These are phyloP conservation scores for Axis porcinus DNA, from an alignment of 2,113 vertebrate species.

Conservation along the genomic window DNA sequence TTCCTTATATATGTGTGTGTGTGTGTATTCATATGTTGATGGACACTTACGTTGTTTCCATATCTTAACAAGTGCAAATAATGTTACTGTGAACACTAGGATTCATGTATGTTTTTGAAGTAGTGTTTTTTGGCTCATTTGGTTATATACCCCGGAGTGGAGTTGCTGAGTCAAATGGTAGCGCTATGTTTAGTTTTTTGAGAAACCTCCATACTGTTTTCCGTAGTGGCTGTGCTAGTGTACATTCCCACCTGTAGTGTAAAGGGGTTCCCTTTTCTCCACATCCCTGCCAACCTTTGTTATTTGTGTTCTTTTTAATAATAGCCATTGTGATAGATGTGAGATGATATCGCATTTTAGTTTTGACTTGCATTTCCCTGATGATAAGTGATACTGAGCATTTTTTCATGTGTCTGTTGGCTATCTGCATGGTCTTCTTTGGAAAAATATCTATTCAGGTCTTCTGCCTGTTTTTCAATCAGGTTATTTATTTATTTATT, in stretches of 20 bases:
- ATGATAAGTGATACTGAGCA: background rate
- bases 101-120: background rate
- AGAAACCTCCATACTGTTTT: background rate
- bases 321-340: background rate
- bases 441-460: background rate
- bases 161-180: background rate
- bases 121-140: background rate
- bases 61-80: background rate
- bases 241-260: background rate
- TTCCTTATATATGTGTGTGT: background rate
- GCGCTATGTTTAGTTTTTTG: background rate
- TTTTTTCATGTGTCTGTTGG: background rate
- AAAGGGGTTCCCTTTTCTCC: background rate
- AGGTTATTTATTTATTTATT: background rate
- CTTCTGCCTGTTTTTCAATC: background rate
- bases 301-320: background rate
- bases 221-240: background rate
- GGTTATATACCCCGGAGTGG: background rate
- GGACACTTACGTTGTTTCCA: background rate
- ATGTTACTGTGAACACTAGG: background rate
- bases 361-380: background rate
- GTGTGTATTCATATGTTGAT: background rate
- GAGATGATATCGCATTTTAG: background rate
- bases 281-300: background rate
- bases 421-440: background rate